These are phyloP conservation scores for Hipposideros armiger DNA, from an alignment of 2,113 vertebrate genomes.

Conservation along the genomic window DNA sequence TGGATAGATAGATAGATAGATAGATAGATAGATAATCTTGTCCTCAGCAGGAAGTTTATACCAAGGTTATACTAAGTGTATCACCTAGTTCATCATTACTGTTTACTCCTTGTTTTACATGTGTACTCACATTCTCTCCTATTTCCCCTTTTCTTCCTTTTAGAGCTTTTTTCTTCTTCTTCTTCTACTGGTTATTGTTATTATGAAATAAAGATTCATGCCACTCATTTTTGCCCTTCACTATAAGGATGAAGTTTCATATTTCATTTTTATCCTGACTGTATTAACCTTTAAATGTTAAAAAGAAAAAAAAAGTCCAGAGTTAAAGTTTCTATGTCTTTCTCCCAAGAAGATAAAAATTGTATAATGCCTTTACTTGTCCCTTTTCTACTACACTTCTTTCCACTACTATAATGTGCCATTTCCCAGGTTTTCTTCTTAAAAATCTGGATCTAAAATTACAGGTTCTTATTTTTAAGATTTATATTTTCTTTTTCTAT, in stretches of 20 bases:
- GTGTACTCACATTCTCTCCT: neutral
- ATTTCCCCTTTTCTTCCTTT: neutral
- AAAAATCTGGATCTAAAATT: neutral
- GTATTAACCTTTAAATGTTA: conserved; percentile 19
- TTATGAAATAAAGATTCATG: neutral
- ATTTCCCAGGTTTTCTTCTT: neutral
- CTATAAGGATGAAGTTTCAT: neutral
- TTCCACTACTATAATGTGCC: neutral
- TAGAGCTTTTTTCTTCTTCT: neutral
- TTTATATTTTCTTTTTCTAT: neutral
- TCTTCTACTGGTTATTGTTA: neutral
- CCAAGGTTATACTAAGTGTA: neutral
- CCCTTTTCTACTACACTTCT: neutral
- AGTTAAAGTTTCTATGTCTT: neutral
- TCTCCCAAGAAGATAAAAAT: neutral
- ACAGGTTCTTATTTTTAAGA: neutral
- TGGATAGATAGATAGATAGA: too few species aligned
- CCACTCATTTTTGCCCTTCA: neutral
- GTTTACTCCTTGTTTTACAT: neutral
- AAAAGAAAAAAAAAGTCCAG: neutral
- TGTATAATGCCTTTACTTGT: neutral
- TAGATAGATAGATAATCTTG: too few species aligned
- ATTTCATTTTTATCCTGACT: neutral
- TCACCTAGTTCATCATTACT: neutral
- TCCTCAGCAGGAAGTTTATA: neutral